Percentiles rank a stretch among this genome's conserved stretches.
These are phyloP conservation scores for Drosophila repleta DNA, from an alignment of 1,140 invertebrate genomes.

Conservation along the genomic window DNA sequence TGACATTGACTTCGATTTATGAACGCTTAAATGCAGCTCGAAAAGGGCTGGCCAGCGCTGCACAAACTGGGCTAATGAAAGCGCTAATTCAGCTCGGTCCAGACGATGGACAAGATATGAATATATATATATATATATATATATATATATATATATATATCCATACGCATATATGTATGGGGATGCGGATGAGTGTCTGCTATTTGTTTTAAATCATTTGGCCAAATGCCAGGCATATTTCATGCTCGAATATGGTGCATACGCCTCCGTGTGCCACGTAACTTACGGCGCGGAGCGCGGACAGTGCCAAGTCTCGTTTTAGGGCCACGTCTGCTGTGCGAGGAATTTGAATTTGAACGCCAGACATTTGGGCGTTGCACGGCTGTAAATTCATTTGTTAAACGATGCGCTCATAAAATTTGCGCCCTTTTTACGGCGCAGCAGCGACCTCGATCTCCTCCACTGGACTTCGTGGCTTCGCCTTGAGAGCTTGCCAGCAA, in stretches of 20 bases:
- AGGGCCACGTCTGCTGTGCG: slow-evolving; percentile 49
- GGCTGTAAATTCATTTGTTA: slow-evolving; percentile 84
- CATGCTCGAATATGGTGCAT: slow-evolving; percentile 54
- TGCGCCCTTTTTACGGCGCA: slow-evolving; percentile 75
- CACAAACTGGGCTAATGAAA: slow-evolving; percentile 77
- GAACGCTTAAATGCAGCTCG: slow-evolving; percentile 58
- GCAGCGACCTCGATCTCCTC: slow-evolving; percentile 24
- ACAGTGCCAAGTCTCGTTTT: slow-evolving; percentile 35
- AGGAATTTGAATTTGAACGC: slow-evolving; percentile 83
- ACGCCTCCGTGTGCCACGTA: slow-evolving; percentile 74
- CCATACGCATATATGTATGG: no score
- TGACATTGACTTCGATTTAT: slow-evolving; percentile 66
- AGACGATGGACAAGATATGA: neutral
- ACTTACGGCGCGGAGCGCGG: no score
- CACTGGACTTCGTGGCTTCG: slow-evolving; percentile 10
- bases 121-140: no score
- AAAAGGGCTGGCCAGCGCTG: slow-evolving; percentile 52
- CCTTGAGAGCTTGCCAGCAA: slow-evolving; percentile 61
- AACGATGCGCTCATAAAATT: slow-evolving; percentile 84
- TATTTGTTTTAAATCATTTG: slow-evolving; percentile 73
- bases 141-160: no score
- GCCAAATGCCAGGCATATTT: slow-evolving; percentile 70
- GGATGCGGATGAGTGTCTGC: slow-evolving; percentile 28
- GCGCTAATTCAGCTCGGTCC: slow-evolving; percentile 61
- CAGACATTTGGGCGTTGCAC: slow-evolving; percentile 84